phyloP scores from a whole-genome alignment of 92 coral and sea anemone species.

The Diadumene lineata region DNA sequence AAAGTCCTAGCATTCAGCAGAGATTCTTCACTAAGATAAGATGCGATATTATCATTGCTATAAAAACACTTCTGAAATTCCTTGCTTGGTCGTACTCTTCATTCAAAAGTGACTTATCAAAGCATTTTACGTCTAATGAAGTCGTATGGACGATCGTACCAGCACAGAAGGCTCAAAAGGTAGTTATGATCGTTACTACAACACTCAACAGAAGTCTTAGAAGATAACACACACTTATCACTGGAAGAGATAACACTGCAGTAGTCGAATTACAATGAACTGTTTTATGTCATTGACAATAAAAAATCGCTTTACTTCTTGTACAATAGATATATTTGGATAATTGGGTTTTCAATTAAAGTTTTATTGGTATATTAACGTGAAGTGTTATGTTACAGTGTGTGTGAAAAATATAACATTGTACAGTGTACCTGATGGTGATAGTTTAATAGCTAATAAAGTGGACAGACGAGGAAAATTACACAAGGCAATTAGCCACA shows the following conservation, averaged over 20 bases:
- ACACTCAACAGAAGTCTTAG: slow-evolving; percentile 13
- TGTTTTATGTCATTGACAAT: too few relatives aligned
- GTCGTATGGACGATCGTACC: background rate
- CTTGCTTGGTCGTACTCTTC: background rate
- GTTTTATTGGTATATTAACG: too few relatives aligned
- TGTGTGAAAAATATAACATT: too few relatives aligned
- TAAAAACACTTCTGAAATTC: background rate
- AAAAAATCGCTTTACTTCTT: too few relatives aligned
- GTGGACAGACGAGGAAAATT: too few relatives aligned
- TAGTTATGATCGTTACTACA: background rate
- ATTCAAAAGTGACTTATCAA: background rate
- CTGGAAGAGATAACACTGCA: background rate
- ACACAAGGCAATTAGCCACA: too few relatives aligned
- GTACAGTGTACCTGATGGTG: too few relatives aligned
- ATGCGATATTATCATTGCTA: slow-evolving; percentile 8
- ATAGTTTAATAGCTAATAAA: too few relatives aligned
- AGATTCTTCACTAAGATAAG: slow-evolving; percentile 25
- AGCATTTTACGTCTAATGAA: background rate
- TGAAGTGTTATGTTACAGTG: too few relatives aligned
- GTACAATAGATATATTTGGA: too few relatives aligned
- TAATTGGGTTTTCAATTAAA: too few relatives aligned
- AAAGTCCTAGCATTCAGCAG: slow-evolving; percentile 8
- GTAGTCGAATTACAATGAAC: background rate
- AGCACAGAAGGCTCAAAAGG: slow-evolving; percentile 17
- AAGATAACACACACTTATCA: background rate